Evolutionary conservation across 2,797 vertebrate species (phyloP).

Genomic region (Hydrolagus colliei): DNA sequence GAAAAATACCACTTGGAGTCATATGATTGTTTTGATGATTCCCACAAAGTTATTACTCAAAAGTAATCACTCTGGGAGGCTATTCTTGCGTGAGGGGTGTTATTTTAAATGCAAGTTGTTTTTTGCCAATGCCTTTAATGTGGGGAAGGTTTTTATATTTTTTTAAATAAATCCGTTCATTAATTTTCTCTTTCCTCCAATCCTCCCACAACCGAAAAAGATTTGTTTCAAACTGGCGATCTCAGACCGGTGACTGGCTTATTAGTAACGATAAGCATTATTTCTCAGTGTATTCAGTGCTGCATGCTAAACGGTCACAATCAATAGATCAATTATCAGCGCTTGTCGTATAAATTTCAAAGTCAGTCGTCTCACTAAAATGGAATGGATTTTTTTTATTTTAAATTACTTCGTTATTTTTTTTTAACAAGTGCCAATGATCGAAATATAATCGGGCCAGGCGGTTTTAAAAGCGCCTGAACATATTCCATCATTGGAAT

Average conservation of each 20-base stretch:
- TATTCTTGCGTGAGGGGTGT: no score
- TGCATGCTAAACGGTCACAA: slow-evolving; percentile 1
- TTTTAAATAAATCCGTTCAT: background rate
- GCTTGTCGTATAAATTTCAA: background rate
- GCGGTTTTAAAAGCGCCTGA: slow-evolving; percentile 9
- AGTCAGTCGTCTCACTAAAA: slow-evolving; percentile 23
- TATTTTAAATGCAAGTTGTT: no score
- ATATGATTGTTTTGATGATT: no score
- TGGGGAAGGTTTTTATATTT: background rate
- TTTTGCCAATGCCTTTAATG: no score
- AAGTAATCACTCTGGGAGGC: no score
- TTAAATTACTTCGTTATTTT: slow-evolving; percentile 26
- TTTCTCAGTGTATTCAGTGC: background rate
- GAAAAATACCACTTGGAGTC: background rate
- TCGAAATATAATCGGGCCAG: slow-evolving; percentile 3
- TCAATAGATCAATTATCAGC: slow-evolving; percentile 23
- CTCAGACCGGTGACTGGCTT: background rate
- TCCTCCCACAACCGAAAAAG: background rate
- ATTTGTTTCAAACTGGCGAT: no score
- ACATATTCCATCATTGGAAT: slow-evolving; percentile 15
- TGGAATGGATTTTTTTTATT: slow-evolving; percentile 10
- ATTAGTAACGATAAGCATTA: background rate
- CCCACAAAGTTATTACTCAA: no score
- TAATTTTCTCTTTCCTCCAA: background rate
- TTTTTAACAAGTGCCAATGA: slow-evolving; percentile 1